Base-by-base conservation (phyloP, 2,888 invertebrate genomes). In the Drosophila antonietae region DNA sequence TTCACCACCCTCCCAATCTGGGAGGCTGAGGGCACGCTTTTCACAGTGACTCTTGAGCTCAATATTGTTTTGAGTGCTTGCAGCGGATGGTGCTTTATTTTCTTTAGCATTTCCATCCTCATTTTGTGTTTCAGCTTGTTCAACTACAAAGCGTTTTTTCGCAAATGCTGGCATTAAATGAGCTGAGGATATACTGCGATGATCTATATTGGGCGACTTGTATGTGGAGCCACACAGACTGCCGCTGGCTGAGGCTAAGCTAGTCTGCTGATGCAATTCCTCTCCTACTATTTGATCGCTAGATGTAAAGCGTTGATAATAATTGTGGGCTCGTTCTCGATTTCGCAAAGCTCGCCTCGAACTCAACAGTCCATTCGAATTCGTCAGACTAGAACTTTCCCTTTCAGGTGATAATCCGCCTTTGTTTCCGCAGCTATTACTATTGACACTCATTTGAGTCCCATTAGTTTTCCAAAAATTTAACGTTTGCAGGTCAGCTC, bases 391-490 rank as follows among this genome's bases (percentile, higher is more conserved):
- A 15, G 55, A 52, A 56, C 43, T 80, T 37, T 83, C 83, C n/a
- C 70, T 63, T 56, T 80, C 86, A 1, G 81, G 81, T 1, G 86
- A 75, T 35, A 75, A 2, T 2, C 63, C 66, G 23, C 57, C 57
- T 41, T 72, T 76, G 53, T 49, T 71, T n/a, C 49, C 49, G 3
- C 49, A 8, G 23, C 31, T 39, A 55, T 64, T 70, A 4, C 51
- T 41, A 46, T 31, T 55, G 12, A 64, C 43, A 60, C 18, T 78
- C 0, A 39, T 20, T 39, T 65, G 18, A 39, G 67, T 53, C 37
- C 74, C 83, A 73, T 94, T 94, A 20, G 94, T 93, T 88, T 95
- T 95, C 90, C 94, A 93, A 79, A 92, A 86, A 58, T 89, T 81
- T 52, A 92, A 76, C 7, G 81, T 73, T 37, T 90, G 90, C 18